Percentiles rank a stretch among this genome's conserved stretches.
These are phyloP conservation scores for Holothuria glaberrima DNA, from an alignment of 35 echinoderm and acorn worm species.

Conservation along the genomic window DNA sequence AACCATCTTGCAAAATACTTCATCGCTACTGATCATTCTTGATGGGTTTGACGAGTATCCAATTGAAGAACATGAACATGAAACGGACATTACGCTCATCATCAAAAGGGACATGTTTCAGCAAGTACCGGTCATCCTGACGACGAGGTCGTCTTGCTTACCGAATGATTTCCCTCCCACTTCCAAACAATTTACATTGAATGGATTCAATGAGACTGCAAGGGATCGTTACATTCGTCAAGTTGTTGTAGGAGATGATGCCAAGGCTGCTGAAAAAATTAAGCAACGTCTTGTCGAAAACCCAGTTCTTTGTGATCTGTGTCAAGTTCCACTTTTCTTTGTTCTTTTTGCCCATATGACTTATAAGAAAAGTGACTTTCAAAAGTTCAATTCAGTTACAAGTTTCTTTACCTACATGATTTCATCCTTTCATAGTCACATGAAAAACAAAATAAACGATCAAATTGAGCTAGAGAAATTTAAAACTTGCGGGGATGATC, in stretches of 20 bases:
- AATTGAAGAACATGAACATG: not conserved
- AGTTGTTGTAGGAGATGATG: not conserved
- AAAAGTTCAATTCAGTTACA: conserved; percentile 13
- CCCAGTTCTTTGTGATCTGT: conserved; percentile 2
- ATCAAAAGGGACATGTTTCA: not conserved
- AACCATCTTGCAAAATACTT: not conserved
- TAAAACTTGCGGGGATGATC: no score
- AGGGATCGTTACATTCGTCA: not conserved
- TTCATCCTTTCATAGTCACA: conserved; percentile 21
- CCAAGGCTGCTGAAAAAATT: not conserved
- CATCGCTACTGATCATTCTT: not conserved
- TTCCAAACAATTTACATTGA: not conserved
- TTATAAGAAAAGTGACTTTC: not conserved
- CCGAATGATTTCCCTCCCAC: no score
- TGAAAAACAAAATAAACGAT: not conserved
- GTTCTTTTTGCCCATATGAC: conserved; percentile 27
- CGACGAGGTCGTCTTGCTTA: not conserved
- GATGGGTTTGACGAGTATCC: conserved; percentile 20
- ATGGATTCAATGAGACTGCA: conserved; percentile 8
- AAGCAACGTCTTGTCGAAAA: not conserved
- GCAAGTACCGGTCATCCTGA: not conserved
- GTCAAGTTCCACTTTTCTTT: conserved; percentile 23
- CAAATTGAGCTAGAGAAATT: no score
- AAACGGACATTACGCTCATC: not conserved
- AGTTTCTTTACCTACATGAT: conserved; percentile 31